Conservation (phyloP, 2,113 vertebrate species). For the Grantiella picta region DNA sequence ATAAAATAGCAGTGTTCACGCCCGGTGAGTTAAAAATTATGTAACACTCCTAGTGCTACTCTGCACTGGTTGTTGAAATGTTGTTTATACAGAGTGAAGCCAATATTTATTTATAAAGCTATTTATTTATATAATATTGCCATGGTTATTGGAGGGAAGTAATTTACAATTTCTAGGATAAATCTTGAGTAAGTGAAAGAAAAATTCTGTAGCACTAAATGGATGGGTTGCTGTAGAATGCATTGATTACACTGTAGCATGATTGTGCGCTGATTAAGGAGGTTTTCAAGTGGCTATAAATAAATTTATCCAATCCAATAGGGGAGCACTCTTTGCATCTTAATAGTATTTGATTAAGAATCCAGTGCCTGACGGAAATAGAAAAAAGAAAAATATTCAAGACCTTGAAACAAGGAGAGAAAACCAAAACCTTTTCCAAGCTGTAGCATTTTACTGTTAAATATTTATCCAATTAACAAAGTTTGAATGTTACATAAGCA, state of each 20-base stretch:
- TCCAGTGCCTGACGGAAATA: neutral
- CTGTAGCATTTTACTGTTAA: neutral
- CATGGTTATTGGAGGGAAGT: neutral
- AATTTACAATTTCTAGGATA: neutral
- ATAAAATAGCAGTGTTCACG: neutral
- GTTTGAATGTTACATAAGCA: neutral
- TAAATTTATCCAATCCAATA: neutral
- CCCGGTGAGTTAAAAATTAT: neutral
- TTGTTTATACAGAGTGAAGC: neutral
- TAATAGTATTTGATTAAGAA: neutral
- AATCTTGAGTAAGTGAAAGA: neutral
- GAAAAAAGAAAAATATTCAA: neutral
- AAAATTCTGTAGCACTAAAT: neutral
- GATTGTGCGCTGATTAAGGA: neutral
- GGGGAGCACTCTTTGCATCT: neutral
- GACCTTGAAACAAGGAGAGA: neutral
- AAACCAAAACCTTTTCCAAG: neutral
- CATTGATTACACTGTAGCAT: neutral
- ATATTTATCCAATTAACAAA: neutral
- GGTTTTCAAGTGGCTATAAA: constrained; percentile 18
- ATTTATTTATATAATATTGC: neutral
- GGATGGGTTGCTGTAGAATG: neutral
- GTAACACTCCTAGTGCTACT: neutral
- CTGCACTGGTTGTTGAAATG: neutral
- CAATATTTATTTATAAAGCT: neutral